Percentiles rank a stretch among this genome's conserved stretches.
phyloP scores from a whole-genome alignment of 2,797 vertebrate species.

The Graptemys geographica region DNA sequence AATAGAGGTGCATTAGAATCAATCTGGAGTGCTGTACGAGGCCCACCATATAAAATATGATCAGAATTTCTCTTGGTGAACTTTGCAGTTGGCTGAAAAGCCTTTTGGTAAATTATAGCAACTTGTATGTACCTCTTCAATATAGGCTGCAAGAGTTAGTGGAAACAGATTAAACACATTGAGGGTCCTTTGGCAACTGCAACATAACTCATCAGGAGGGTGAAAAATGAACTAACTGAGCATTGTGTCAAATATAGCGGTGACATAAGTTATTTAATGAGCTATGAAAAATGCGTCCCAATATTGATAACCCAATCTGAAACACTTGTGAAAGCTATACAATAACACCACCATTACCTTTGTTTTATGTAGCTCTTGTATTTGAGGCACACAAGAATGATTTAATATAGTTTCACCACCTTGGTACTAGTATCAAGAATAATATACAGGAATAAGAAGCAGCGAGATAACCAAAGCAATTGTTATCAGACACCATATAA shows the following conservation, averaged over 20 bases:
- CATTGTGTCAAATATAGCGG: neutral
- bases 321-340: neutral
- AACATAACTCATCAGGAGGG: neutral
- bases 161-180: slow-evolving; percentile 1
- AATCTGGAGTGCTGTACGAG: neutral
- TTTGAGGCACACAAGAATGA: neutral
- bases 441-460: neutral
- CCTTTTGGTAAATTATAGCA: neutral
- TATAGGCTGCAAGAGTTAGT: neutral
- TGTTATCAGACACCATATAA: neutral
- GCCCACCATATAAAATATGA: neutral
- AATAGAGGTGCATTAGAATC: neutral
- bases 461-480: neutral
- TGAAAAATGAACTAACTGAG: neutral
- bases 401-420: neutral
- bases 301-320: neutral
- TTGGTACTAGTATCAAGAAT: neutral
- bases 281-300: neutral
- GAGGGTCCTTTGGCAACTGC: neutral
- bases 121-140: neutral
- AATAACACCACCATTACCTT: neutral
- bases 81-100: neutral
- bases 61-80: neutral
- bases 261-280: neutral
- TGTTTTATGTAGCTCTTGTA: neutral